phyloP scores from a whole-genome alignment of 2,888 invertebrate genomes.

The Apodemia duryi region DNA sequence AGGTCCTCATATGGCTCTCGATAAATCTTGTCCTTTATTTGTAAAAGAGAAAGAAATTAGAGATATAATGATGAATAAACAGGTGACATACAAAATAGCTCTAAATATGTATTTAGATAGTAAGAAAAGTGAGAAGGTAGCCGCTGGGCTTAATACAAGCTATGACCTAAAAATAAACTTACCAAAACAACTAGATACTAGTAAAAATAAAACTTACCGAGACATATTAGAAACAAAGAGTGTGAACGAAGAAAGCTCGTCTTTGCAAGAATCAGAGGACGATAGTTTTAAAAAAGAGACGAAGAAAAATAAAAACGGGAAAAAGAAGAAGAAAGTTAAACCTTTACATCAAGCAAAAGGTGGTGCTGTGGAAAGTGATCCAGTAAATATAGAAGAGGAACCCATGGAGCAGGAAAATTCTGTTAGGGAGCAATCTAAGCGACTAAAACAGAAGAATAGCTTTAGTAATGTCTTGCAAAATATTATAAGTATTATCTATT shows the following conservation, averaged over 20 bases:
- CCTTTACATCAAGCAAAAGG: too few relatives aligned
- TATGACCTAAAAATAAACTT: background rate
- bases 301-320: too few relatives aligned
- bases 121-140: background rate
- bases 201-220: background rate
- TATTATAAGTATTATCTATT: background rate
- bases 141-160: background rate
- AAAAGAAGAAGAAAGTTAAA: background rate
- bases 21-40: background rate
- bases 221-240: too few relatives aligned
- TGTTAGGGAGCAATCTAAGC: too few relatives aligned
- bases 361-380: too few relatives aligned
- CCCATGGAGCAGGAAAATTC: too few relatives aligned
- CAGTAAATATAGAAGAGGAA: too few relatives aligned
- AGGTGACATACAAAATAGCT: background rate
- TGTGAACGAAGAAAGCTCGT: too few relatives aligned
- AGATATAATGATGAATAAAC: background rate
- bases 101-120: background rate
- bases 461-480: background rate
- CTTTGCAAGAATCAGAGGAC: too few relatives aligned
- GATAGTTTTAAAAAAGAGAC: background rate
- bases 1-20: background rate
- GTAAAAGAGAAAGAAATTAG: background rate
- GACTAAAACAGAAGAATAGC: too few relatives aligned
- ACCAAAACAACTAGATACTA: background rate